Conservation (phyloP, 2,797 vertebrate species). For the Halcyon smyrnensis region DNA sequence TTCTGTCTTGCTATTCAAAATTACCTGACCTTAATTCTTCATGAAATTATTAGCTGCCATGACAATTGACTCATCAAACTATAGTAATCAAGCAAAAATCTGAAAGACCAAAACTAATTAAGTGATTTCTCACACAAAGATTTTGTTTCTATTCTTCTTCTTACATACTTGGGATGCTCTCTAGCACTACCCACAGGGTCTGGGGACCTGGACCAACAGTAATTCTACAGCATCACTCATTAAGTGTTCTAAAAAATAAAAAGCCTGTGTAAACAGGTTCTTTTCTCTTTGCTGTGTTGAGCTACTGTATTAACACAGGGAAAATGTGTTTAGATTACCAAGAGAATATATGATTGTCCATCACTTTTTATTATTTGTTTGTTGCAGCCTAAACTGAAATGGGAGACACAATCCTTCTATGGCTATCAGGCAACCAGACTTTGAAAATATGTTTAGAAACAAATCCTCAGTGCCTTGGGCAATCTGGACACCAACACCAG, state of each 20-base stretch:
- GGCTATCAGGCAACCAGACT: not conserved
- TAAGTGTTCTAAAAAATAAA: not conserved
- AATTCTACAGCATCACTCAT: not conserved
- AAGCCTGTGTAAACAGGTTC: not conserved
- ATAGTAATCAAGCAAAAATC: not conserved
- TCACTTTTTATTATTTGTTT: not conserved
- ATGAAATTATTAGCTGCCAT: not conserved
- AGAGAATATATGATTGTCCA: not conserved
- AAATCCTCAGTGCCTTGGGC: constrained; percentile 19
- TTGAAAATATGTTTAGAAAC: not conserved
- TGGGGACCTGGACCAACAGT: not conserved
- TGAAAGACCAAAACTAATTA: not conserved
- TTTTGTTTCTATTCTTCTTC: not conserved
- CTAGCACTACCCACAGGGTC: too few relatives aligned
- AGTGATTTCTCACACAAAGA: not conserved
- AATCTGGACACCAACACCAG: not conserved
- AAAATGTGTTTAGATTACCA: not conserved
- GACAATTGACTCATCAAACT: not conserved
- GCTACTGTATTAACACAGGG: not conserved
- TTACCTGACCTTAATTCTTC: not conserved
- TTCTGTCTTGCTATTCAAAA: not conserved
- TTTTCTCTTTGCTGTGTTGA: not conserved
- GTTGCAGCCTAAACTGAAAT: not conserved
- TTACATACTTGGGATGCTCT: not conserved
- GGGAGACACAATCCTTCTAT: not conserved